Conservation (phyloP, 2,113 vertebrate species). For the Micromys minutus region DNA sequence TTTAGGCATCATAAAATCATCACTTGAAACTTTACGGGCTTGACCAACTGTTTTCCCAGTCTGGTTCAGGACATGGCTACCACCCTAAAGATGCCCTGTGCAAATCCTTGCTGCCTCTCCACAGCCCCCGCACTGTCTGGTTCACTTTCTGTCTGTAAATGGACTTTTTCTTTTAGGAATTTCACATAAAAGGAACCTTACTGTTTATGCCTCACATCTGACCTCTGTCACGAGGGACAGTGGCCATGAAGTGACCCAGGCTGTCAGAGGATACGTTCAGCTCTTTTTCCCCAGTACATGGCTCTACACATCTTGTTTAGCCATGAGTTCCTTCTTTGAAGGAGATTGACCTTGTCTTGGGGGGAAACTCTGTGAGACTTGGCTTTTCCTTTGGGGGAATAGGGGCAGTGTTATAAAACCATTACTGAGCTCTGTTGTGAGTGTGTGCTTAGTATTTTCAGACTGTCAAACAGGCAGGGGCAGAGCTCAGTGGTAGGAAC, state of each 20-base stretch:
- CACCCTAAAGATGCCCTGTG: neutral
- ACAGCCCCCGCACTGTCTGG: neutral
- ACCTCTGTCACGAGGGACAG: neutral
- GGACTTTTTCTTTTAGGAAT: neutral
- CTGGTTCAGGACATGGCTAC: neutral
- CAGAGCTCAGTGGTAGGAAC: neutral
- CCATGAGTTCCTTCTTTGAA: neutral
- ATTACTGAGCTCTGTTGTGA: neutral
- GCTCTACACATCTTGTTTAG: too few species aligned
- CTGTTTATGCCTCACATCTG: neutral
- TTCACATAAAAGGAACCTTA: neutral
- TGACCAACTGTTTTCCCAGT: fast-evolving
- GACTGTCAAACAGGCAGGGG: neutral
- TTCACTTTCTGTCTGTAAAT: neutral
- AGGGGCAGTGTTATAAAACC: constrained; percentile 2
- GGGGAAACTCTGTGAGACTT: neutral
- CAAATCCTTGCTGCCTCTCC: fast-evolving
- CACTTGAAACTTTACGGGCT: neutral
- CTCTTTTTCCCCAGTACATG: fast-evolving
- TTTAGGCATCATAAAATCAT: neutral
- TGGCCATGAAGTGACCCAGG: neutral
- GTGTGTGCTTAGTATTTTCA: neutral
- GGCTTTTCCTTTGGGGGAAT: neutral
- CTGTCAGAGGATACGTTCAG: fast-evolving
- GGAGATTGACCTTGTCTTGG: neutral